Conservation (phyloP, 2,797 vertebrate genomes). For the Discoglossus pictus region DNA sequence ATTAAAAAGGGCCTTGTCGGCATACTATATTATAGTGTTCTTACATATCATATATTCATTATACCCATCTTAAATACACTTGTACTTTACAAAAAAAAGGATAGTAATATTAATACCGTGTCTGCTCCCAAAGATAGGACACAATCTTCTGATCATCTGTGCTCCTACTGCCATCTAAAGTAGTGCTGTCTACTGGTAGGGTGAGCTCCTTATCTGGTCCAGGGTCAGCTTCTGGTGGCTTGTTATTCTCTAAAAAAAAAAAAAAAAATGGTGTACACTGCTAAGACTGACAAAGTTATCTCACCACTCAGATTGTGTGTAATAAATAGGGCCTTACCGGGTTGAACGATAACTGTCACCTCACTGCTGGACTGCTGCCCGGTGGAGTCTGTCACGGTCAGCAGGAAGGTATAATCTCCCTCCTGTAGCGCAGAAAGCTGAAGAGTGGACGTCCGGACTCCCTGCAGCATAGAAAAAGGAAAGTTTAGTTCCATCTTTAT, state of each 20-base stretch:
- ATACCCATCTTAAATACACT: no score
- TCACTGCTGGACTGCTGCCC: conserved; percentile 90
- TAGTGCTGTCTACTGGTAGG: conserved; percentile 90
- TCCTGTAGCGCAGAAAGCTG: conserved; percentile 96
- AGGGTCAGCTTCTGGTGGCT: conserved; percentile 88
- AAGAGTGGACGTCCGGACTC: conserved; percentile 85
- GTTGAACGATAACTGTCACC: conserved; percentile 95
- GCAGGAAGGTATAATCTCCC: conserved; percentile 96
- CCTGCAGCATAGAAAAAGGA: conserved; percentile 69
- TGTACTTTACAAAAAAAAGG: no score
- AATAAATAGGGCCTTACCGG: conserved; percentile 79
- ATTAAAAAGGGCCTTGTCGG: no score
- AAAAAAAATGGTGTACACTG: not conserved
- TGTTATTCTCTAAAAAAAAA: conserved; percentile 88
- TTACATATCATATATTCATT: no score
- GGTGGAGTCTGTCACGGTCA: conserved; percentile 90
- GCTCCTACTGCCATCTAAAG: conserved; percentile 92
- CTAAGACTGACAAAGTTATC: conserved; percentile 33
- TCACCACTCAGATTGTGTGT: not conserved
- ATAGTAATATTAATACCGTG: conserved; percentile 67
- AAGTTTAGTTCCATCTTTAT: no score
- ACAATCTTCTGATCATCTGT: conserved; percentile 91
- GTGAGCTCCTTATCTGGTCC: conserved; percentile 97
- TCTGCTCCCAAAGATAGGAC: conserved; percentile 88
- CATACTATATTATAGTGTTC: no score